These are phyloP conservation scores for Watsonalla binaria DNA, from an alignment of 2,888 invertebrate species.

Conservation along the genomic window DNA sequence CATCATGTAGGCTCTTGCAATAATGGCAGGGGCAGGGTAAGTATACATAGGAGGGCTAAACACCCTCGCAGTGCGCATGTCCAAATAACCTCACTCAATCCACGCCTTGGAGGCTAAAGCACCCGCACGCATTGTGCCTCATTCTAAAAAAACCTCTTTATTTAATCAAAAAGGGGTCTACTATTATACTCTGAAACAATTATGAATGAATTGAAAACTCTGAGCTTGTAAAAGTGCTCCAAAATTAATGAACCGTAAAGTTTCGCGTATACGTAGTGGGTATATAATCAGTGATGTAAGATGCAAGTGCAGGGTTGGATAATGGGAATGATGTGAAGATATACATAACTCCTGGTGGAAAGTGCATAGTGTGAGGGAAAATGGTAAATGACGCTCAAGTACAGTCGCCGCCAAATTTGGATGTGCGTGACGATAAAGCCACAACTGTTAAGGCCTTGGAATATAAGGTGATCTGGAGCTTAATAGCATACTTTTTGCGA, in stretches of 20 bases:
- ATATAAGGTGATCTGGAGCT: conserved; percentile 46
- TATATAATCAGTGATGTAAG: conserved; percentile 3
- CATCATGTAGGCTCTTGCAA: not conserved
- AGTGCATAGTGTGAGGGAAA: conserved; percentile 54
- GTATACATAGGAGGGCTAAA: conserved; percentile 9
- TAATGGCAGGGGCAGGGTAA: not conserved
- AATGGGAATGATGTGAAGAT: conserved; percentile 34
- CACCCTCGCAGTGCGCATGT: conserved; percentile 59
- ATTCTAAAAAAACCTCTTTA: conserved; percentile 31
- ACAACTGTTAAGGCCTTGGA: conserved; percentile 56
- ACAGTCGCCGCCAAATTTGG: conserved; percentile 62
- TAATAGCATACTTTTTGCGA: not conserved
- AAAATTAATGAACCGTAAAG: conserved; percentile 17
- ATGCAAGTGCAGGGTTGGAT: conserved; percentile 10
- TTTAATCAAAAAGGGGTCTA: conserved; percentile 31
- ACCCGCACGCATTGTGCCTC: conserved; percentile 48
- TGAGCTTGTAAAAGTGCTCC: conserved; percentile 8
- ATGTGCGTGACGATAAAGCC: conserved; percentile 46
- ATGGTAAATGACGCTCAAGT: conserved; percentile 75
- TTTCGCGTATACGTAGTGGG: conserved; percentile 8
- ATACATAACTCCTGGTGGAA: conserved; percentile 45
- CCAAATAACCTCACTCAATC: conserved; percentile 72
- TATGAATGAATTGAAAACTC: conserved; percentile 6
- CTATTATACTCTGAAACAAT: conserved; percentile 17
- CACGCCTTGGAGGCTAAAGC: conserved; percentile 52